Base-by-base conservation (phyloP, 2,797 vertebrate genomes). In the Danio albolineatus region DNA sequence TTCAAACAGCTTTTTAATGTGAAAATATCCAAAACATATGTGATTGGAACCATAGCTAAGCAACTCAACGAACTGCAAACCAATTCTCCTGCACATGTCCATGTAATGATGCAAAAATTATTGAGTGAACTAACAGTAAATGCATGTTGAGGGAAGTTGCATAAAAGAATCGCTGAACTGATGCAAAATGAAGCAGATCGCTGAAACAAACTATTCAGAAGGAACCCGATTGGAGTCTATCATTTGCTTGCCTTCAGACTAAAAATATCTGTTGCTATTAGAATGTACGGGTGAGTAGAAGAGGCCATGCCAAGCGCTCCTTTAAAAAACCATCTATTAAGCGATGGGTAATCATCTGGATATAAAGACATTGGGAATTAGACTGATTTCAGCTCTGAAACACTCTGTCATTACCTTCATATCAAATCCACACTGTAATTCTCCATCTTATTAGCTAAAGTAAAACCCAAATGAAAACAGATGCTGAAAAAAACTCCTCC, bases 391-490 rank as follows among this genome's bases (percentile, higher is more conserved):
- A 56, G 49, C 53, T 44, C 65, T 60, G 65, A 70, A 62, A 70
- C 49, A 79, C 36, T 59, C 51, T 71, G 38, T 64, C 14, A 59
- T 66, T 76, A 71, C 65, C 59, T 76, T 76, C 66, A 74, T 66
- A 80, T 71, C 49, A 80, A 76, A 72, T 73, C 38, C 38, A 44
- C 51, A 67, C 13, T 56, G 54, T 53, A 73, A 76, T 61, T 64
- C 49, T 49, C 48, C n/a, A 65, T 75, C 73, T 46, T 62, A 78
- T 83, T 75, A 76, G 72, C 65, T 43, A 46, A 64, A 59, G 54
- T 53, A 60, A 66, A 77, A 73, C 48, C 51, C 73, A 57, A 79
- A 78, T 80, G 57, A 81, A 83, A 73, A 73, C 46, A 81, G 64
- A 64, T 80, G 62, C 62, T 80, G 69, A 83, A 83, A 80, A 76